Evolutionary conservation across 2,888 invertebrate genomes (phyloP).

Genomic region (Nebria brevicollis): DNA sequence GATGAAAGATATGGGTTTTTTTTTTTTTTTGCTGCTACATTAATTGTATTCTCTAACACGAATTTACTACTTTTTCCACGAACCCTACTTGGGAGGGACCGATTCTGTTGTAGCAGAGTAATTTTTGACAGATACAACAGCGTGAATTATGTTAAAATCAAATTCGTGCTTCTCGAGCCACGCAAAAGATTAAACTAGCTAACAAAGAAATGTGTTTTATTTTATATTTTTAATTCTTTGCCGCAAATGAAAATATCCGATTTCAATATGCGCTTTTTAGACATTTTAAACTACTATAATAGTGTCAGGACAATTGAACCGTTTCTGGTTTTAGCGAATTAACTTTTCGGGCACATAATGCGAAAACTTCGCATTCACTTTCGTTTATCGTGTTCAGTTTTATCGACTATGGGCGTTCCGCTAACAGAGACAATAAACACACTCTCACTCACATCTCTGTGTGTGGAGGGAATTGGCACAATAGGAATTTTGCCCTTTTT

Average conservation of each 20-base stretch:
- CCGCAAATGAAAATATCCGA: neutral
- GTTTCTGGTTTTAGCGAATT: neutral
- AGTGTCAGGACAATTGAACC: neutral
- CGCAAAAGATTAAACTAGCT: neutral
- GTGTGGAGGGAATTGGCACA: neutral
- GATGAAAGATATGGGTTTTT: neutral
- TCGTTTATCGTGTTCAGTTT: neutral
- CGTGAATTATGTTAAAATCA: slow-evolving; percentile 1
- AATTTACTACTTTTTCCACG: neutral
- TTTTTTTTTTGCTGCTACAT: neutral
- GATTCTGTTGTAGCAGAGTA: neutral
- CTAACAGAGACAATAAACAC: neutral
- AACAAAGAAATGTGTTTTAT: neutral
- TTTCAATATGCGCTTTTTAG: neutral
- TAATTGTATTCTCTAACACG: neutral
- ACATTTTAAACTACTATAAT: neutral
- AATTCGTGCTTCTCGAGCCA: neutral
- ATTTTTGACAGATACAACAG: neutral
- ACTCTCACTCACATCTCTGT: neutral
- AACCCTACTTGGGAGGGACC: neutral
- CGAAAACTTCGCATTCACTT: neutral
- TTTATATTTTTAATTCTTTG: neutral
- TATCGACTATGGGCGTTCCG: neutral
- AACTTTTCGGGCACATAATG: neutral
- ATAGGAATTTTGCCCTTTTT: neutral